Conservation (phyloP, 2,113 vertebrate species). For the Cavia porcellus region DNA sequence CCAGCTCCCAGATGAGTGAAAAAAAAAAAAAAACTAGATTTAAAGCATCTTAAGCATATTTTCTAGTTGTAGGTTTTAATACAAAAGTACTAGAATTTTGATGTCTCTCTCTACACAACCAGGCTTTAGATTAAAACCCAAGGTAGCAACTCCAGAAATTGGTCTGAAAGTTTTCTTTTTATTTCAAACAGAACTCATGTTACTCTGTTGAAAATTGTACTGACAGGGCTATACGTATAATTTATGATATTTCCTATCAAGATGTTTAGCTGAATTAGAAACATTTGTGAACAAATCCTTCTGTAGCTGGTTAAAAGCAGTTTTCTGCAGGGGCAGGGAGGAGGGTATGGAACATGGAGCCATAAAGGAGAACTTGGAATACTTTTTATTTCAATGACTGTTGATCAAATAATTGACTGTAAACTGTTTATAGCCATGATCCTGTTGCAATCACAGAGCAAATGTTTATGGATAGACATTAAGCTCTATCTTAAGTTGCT, state of each 20-base stretch:
- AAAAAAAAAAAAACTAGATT: slow-evolving; percentile 11
- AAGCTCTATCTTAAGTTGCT: slow-evolving; percentile 76
- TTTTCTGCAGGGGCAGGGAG: slow-evolving; percentile 76
- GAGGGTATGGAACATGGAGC: slow-evolving; percentile 51
- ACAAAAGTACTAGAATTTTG: slow-evolving; percentile 63
- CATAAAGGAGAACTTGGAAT: slow-evolving; percentile 70
- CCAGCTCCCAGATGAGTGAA: background rate
- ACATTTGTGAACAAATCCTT: slow-evolving; percentile 86
- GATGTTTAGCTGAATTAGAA: slow-evolving; percentile 89
- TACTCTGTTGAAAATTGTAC: slow-evolving; percentile 86
- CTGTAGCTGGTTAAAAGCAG: slow-evolving; percentile 81
- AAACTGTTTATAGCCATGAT: slow-evolving; percentile 85
- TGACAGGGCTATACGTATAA: slow-evolving; percentile 86
- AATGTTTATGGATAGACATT: slow-evolving; percentile 87
- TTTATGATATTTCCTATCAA: slow-evolving; percentile 90
- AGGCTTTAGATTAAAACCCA: slow-evolving; percentile 78
- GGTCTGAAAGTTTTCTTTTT: slow-evolving; percentile 85
- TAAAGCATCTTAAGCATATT: background rate
- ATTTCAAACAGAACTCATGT: slow-evolving; percentile 85
- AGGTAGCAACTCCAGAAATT: slow-evolving; percentile 82
- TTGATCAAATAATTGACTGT: slow-evolving; percentile 86
- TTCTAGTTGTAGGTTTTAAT: slow-evolving; percentile 8
- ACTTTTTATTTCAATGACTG: slow-evolving; percentile 79
- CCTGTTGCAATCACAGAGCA: slow-evolving; percentile 82
- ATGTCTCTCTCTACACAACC: slow-evolving; percentile 41